Percentiles rank a stretch among this genome's conserved stretches.
Evolutionary conservation across 2,797 vertebrate genomes (phyloP).

Genomic region (Rhinatrema bivittatum): DNA sequence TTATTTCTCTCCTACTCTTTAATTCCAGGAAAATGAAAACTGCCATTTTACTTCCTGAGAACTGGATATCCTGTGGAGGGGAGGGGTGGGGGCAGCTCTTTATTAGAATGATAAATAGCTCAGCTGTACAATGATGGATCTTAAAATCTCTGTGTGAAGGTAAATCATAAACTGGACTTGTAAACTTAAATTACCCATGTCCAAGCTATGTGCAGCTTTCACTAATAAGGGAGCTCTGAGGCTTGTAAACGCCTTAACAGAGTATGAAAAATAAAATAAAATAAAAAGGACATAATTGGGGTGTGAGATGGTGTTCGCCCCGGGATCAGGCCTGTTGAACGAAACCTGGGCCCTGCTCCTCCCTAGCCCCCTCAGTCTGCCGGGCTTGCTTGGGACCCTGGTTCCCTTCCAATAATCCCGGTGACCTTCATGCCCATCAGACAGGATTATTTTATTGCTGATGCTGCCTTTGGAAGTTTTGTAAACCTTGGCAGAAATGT

Average conservation of each 20-base stretch:
- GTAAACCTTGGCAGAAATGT: too few species aligned
- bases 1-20: slow-evolving; percentile 9
- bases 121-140: slow-evolving; percentile 29
- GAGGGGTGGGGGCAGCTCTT: slow-evolving; percentile 15
- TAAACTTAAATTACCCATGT: slow-evolving; percentile 24
- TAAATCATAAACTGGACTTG: slow-evolving; percentile 31
- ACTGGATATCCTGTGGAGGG: neutral
- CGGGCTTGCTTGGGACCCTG: too few species aligned
- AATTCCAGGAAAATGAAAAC: slow-evolving; percentile 5
- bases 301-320: too few species aligned
- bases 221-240: neutral
- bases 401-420: too few species aligned
- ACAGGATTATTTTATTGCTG: too few species aligned
- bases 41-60: slow-evolving; percentile 20
- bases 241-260: neutral
- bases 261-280: too few species aligned
- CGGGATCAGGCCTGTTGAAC: too few species aligned
- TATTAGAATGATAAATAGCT: slow-evolving; percentile 24
- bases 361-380: too few species aligned
- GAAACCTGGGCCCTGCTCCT: too few species aligned
- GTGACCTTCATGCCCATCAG: too few species aligned
- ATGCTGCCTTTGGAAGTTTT: too few species aligned
- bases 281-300: too few species aligned
- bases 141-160: slow-evolving; percentile 30
- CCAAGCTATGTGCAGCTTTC: slow-evolving; percentile 9